Evolutionary conservation across 2,113 vertebrate genomes (phyloP).

Genomic region (Mastomys natalensis): DNA sequence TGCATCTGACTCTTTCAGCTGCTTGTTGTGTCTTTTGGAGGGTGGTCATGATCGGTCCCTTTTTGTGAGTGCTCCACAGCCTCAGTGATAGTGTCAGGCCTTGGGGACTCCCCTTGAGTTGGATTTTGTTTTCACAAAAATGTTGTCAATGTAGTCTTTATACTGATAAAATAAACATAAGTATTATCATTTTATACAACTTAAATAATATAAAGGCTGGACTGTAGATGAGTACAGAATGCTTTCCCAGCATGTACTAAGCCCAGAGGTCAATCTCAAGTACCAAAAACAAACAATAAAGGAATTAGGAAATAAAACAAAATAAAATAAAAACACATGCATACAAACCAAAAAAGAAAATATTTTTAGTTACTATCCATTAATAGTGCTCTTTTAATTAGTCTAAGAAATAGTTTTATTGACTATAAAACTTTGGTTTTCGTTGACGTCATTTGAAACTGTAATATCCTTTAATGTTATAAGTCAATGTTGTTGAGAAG

Average conservation of each 20-base stretch:
- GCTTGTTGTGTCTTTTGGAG: too few species aligned
- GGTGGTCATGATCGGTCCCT: too few species aligned
- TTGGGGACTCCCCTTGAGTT: too few species aligned
- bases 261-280: neutral
- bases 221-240: neutral
- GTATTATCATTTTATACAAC: neutral
- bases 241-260: neutral
- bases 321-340: neutral
- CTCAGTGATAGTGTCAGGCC: too few species aligned
- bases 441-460: neutral
- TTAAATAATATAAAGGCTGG: neutral
- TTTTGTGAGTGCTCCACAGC: too few species aligned
- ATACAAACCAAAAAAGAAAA: neutral
- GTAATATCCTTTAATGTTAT: neutral
- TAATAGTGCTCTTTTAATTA: neutral
- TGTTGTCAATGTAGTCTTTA: neutral
- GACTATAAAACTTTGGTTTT: neutral
- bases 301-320: neutral
- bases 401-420: neutral
- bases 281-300: neutral
- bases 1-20: too few species aligned
- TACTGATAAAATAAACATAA: neutral
- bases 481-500: neutral
- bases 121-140: neutral
- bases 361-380: neutral